Base-by-base conservation (phyloP, 1,140 invertebrate genomes). In the Homalodisca vitripennis region DNA sequence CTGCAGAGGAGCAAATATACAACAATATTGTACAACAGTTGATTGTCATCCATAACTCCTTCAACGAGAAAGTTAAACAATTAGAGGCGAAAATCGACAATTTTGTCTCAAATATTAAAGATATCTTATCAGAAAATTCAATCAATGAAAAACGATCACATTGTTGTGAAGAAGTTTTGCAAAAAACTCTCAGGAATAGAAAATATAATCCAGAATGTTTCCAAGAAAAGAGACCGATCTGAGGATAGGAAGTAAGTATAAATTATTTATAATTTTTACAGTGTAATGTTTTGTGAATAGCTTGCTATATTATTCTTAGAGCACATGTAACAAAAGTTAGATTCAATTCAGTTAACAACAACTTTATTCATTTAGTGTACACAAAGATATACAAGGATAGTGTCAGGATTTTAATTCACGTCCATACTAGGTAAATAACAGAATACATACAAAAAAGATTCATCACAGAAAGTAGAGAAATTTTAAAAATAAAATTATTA, bases 111-210 rank as follows among this genome's bases (percentile, higher is more conserved):
- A 27, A 6, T 60, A 30, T 60, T 3, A 3, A 30, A 12, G 22
- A 60, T 22, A 22, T 12, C 12, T 12, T 53, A 14, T 12, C 22
- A 3, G 48, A 53, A 12, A 12, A 22, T 53, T 20, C 20, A 20
- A 14, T 20, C 3, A 53, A 20, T 22, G 22, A 22, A 17, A 53
- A 53, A 20, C 6, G 20, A 6, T 53, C 14, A 10, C 55, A 60
- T 27, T 60, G 55, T 60, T 60, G 55, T 30, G 22, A 12, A 26
- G 55, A 60, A n/a, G 55, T 60, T 60, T 30, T 60, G 10, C 14
- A 60, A 30, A 60, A n/a, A 29, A 27, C 12, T 60, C 2, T 27
- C 55, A 22, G 55, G 27, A 27, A 60, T 60, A 14, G 55, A 60
- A 60, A 10, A 60, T 14, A 27, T 30, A 6, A 60, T 60, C 24